These are phyloP conservation scores for Eospalax fontanierii DNA, from an alignment of 2,797 vertebrate genomes.

Conservation along the genomic window DNA sequence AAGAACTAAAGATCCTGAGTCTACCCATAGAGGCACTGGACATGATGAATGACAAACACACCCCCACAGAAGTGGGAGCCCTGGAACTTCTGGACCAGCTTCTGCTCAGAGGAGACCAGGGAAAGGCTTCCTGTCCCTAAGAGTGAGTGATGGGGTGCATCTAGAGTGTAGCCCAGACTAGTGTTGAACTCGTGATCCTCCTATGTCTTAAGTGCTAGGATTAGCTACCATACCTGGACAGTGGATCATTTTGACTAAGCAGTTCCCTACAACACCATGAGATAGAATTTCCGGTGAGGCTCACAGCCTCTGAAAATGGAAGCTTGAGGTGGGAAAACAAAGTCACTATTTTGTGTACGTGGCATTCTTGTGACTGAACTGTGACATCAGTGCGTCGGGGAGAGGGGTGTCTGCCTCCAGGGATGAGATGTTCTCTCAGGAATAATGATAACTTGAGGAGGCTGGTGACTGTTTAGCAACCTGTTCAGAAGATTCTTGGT, in stretches of 20 bases:
- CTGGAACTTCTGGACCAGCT: not conserved
- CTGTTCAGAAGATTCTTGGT: not conserved
- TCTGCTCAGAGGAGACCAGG: not conserved
- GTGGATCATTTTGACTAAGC: not conserved
- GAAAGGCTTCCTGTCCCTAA: not conserved
- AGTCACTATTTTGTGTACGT: not conserved
- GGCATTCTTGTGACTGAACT: not conserved
- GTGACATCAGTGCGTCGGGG: not conserved
- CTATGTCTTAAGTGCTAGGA: not conserved
- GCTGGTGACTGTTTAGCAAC: not conserved
- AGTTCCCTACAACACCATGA: not conserved
- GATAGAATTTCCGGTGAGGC: not conserved
- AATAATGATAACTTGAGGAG: not conserved
- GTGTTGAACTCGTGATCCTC: not conserved
- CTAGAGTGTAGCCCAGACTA: not conserved
- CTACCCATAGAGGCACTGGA: not conserved
- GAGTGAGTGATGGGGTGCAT: not conserved
- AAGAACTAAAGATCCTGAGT: not conserved
- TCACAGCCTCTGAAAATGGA: not conserved
- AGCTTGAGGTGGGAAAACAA: not conserved
- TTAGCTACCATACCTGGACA: not conserved
- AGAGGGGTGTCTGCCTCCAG: not conserved
- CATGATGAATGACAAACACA: not conserved
- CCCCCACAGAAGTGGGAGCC: not conserved
- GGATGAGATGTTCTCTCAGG: not conserved